These are phyloP conservation scores for Apamea epomidion DNA, from an alignment of 2,888 invertebrate species.

Conservation along the genomic window DNA sequence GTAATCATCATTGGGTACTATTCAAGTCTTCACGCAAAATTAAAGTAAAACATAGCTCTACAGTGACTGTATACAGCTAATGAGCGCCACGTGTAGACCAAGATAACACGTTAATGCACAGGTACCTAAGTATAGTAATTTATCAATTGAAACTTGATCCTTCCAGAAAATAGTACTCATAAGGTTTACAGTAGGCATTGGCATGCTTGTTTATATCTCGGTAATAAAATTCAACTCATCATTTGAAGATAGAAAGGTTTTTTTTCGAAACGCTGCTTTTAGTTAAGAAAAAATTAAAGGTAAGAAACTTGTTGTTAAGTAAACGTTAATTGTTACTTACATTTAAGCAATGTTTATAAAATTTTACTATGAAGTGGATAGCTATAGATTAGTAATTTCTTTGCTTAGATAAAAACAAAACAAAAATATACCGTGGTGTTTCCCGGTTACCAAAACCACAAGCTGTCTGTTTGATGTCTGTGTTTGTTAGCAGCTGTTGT, in stretches of 20 bases:
- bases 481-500: background rate
- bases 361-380: background rate
- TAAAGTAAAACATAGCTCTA: conserved; percentile 2
- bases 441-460: background rate
- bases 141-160: conserved; percentile 32
- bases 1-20: background rate
- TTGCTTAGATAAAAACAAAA: background rate
- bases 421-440: background rate
- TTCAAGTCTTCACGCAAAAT: background rate
- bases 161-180: conserved; percentile 3
- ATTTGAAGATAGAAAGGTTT: background rate
- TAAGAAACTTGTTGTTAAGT: background rate
- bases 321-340: background rate
- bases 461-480: background rate
- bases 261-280: too few relatives aligned
- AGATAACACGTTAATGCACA: conserved; percentile 19
- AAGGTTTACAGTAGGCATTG: background rate
- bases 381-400: background rate
- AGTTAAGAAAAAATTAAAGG: background rate
- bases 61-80: conserved; percentile 5
- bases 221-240: background rate
- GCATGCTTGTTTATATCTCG: background rate
- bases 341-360: background rate
- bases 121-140: conserved; percentile 17
- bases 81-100: conserved; percentile 38